Evolutionary conservation across 1,140 invertebrate species (phyloP).

Genomic region (Hyposmocoma kahamanoa): DNA sequence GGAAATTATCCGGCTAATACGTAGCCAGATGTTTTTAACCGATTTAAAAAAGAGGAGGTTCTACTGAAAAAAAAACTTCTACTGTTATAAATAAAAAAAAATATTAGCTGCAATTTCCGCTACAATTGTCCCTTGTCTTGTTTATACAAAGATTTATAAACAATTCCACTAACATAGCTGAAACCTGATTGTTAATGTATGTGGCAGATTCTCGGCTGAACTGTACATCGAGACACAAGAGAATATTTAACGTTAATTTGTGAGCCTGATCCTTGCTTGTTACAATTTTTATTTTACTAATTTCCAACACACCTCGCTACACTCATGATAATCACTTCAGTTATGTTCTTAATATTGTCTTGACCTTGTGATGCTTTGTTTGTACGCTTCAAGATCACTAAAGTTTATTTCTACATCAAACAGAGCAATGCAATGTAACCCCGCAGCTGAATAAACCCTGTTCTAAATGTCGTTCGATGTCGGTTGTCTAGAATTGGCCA

Average conservation of each 20-base stretch:
- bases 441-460: conserved; percentile 27
- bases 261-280: conserved; percentile 5
- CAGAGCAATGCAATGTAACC: not conserved
- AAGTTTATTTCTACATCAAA: not conserved
- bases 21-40: no score
- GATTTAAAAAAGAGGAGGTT: no score
- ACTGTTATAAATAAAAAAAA: no score
- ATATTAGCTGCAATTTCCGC: no score
- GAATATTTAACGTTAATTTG: not conserved
- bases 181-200: conserved; percentile 68
- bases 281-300: conserved; percentile 19
- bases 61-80: no score
- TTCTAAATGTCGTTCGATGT: conserved; percentile 62
- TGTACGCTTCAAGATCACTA: conserved; percentile 6
- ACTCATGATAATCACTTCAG: conserved; percentile 70
- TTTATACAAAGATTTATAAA: no score
- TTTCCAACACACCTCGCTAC: conserved; percentile 35
- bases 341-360: conserved; percentile 45
- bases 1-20: no score
- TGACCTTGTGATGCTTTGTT: conserved; percentile 41
- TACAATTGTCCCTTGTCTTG: no score
- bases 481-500: conserved; percentile 80
- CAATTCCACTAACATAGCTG: conserved; percentile 51
- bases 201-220: conserved; percentile 66
- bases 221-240: not conserved